Evolutionary conservation across 2,113 vertebrate species (phyloP).

Genomic region (Orthonyx spaldingii): DNA sequence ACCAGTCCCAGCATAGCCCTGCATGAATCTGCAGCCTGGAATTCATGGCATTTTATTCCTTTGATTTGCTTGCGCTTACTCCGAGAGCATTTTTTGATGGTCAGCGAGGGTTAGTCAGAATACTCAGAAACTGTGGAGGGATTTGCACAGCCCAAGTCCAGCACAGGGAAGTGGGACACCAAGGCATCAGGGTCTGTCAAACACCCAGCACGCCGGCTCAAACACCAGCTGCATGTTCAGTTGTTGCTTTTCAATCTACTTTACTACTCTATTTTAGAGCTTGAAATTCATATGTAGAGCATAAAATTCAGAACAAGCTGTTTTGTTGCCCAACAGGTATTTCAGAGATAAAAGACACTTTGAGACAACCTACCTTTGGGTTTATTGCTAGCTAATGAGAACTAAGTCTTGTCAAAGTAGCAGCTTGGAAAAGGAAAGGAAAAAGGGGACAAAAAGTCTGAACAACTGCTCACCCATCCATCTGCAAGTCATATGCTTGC

Average conservation of each 20-base stretch:
- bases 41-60: conserved; percentile 32
- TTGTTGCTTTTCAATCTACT: conserved; percentile 46
- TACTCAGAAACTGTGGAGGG: background rate
- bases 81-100: background rate
- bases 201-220: accelerated
- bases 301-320: background rate
- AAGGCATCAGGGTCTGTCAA: background rate
- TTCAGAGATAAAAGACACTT: background rate
- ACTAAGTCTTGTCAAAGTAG: background rate
- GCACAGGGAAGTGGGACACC: background rate
- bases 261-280: background rate
- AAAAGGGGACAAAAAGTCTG: background rate
- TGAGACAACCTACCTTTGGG: background rate
- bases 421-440: background rate
- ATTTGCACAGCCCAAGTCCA: background rate
- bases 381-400: background rate
- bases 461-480: background rate
- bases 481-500: background rate
- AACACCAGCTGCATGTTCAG: conserved; percentile 38
- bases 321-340: background rate
- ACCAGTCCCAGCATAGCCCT: background rate
- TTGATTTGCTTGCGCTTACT: background rate
- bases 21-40: conserved; percentile 23
- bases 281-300: background rate
- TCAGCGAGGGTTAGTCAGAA: background rate